Conservation (phyloP, 2,888 invertebrate species). For the Sarcophaga subvicina region DNA sequence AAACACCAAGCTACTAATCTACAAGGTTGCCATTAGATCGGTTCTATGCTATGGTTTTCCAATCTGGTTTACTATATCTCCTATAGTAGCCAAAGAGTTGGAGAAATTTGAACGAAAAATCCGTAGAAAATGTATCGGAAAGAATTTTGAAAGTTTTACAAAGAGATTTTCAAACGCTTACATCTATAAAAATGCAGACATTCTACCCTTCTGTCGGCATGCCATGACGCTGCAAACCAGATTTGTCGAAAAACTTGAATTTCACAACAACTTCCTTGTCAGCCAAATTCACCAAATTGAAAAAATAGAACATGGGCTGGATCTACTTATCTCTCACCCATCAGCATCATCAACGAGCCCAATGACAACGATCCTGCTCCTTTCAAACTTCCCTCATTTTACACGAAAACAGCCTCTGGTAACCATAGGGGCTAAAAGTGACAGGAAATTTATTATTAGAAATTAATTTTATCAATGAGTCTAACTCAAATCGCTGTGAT, state of each 20-base stretch:
- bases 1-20: too few relatives aligned
- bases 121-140: background rate
- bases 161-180: background rate
- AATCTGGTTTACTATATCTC: background rate
- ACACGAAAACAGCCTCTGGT: background rate
- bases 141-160: background rate
- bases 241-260: background rate
- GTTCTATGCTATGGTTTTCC: background rate
- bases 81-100: background rate
- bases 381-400: background rate
- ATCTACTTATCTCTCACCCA: background rate
- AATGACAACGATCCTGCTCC: background rate
- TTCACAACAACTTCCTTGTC: background rate
- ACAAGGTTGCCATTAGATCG: background rate
- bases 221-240: background rate
- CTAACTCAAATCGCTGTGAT: too few relatives aligned
- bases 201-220: background rate
- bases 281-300: background rate
- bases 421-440: background rate
- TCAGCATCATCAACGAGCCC: background rate
- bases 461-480: too few relatives aligned
- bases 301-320: background rate
- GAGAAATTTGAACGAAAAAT: conserved; percentile 7
- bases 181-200: background rate
- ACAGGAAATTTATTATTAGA: too few relatives aligned